Evolutionary conservation across 2,113 vertebrate genomes (phyloP).

Genomic region (Cryptoleucopteryx plumbea): DNA sequence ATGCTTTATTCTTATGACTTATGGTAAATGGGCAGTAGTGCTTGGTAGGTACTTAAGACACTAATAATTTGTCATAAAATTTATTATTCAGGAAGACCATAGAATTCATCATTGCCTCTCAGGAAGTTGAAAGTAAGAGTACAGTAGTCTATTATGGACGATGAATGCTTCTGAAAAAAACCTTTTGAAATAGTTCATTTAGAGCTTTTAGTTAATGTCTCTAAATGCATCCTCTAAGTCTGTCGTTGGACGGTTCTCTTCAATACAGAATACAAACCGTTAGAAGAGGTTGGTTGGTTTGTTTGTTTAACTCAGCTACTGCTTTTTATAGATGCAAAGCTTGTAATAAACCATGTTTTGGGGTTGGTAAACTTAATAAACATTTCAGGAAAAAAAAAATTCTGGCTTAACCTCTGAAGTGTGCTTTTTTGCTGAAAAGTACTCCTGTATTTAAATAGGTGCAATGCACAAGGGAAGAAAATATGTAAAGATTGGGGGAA

Average conservation of each 20-base stretch:
- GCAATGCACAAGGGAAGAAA: not conserved
- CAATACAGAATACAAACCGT: not conserved
- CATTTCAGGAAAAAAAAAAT: not conserved
- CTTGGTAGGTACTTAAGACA: not conserved
- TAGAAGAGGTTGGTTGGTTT: not conserved
- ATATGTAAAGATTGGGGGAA: not conserved
- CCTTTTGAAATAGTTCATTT: not conserved
- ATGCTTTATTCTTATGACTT: not conserved
- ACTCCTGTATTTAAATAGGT: not conserved
- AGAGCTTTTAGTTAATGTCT: not conserved
- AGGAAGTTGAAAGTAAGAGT: not conserved
- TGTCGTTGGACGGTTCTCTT: not conserved
- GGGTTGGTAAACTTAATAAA: not conserved
- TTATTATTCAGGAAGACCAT: not conserved
- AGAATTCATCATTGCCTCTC: not conserved
- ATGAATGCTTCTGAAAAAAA: not conserved
- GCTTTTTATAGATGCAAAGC: not conserved
- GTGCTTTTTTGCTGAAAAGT: not conserved
- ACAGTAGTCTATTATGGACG: not conserved
- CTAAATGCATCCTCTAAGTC: not conserved
- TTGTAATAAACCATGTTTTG: not conserved
- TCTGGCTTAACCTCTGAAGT: not conserved
- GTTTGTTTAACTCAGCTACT: not conserved
- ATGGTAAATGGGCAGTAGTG: not conserved
- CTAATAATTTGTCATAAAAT: not conserved